phyloP scores from a whole-genome alignment of 2,113 vertebrate species.

The Suricata suricatta region DNA sequence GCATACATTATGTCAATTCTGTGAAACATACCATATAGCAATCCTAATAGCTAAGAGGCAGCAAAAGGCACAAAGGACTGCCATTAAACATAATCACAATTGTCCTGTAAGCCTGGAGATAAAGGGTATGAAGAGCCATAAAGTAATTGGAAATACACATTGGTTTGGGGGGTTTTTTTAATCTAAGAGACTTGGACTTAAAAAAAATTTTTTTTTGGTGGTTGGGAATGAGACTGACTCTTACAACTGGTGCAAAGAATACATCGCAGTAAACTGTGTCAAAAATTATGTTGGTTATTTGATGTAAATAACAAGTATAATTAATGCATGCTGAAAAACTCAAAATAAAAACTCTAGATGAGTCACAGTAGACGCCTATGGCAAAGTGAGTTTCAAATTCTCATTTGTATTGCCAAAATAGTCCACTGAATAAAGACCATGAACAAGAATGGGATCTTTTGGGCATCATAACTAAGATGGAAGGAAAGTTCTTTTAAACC shows the following conservation, averaged over 20 bases:
- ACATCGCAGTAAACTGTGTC: background rate
- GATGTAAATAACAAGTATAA: background rate
- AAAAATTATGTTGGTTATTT: background rate
- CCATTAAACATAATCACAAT: background rate
- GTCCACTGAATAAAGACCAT: background rate
- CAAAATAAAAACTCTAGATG: background rate
- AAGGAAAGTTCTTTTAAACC: background rate
- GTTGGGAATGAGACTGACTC: background rate
- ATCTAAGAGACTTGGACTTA: background rate
- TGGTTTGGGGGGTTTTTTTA: background rate
- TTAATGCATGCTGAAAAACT: background rate
- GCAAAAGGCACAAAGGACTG: constrained; percentile 8
- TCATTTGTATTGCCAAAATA: background rate
- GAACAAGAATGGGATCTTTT: too few relatives aligned
- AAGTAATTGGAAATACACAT: background rate
- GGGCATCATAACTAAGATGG: background rate
- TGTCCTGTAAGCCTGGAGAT: background rate
- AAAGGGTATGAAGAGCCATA: background rate
- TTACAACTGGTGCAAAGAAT: constrained; percentile 32
- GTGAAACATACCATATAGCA: background rate
- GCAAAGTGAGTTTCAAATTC: background rate
- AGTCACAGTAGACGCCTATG: background rate
- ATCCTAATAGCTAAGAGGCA: background rate
- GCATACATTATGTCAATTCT: constrained; percentile 30
- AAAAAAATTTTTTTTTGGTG: background rate